Evolutionary conservation across 1,140 invertebrate species (phyloP), one percentile per base, ranked within the genome.

Genomic region (Drosophila mojavensis): DNA sequence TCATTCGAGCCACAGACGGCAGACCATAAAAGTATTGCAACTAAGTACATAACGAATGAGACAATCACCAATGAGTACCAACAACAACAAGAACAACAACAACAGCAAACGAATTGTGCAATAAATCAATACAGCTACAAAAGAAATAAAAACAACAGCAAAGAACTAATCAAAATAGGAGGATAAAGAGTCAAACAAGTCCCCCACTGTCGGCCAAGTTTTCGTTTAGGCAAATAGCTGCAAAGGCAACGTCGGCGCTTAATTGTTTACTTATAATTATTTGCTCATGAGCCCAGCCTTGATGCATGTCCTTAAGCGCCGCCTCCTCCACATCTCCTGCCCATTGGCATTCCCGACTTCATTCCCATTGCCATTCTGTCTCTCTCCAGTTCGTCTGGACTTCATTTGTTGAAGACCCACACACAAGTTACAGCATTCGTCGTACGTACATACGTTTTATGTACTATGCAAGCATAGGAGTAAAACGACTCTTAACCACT

Each of bases 11-110:
- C 69, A 1, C 82, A 82, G 75, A 78, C 74, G 56, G 11, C 36
- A 39, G 51, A 68, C 81, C 81, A 85, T 84, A 85, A 81, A 85
- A 75, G 81, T 65, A 66, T 69, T 66, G 73, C 68, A 74, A 62
- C 69, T 60, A 79, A 67, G 45, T 45, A 70, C 71, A 69, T 74
- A 63, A 81, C 55, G 61, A 50, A 24, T 41, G 50, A 48, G 24
- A 69, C 55, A 58, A 75, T 55, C 61, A n/a, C 30, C 26, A 69
- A 24, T 56, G 24, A 26, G 59, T 43, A 24, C 20, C 20, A 24
- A 24, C 20, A 64, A 60, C 78, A 75, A 65, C 78, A 75, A 62
- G 67, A 86, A 39, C 20, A 24, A 24, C 20, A 64, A 60, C 78
- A 75, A 65, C 78, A 75, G 62, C 70, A 86, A 39, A 75, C 76